phyloP scores from a whole-genome alignment of 1,140 invertebrate species.

The Hyphantria cunea region DNA sequence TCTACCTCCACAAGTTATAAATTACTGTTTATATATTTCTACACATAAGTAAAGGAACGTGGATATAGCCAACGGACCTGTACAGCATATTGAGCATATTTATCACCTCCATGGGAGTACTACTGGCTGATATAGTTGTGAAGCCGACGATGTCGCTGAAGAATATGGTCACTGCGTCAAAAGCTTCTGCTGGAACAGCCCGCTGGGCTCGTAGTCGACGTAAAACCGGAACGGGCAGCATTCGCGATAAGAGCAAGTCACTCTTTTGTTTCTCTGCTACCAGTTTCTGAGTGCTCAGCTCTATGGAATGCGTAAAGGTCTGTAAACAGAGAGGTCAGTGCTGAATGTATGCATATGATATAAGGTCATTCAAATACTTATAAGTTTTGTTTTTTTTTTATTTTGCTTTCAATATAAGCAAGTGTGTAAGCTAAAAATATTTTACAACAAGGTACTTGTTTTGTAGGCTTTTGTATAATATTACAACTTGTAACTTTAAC shows the following conservation, averaged over 20 bases:
- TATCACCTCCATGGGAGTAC: constrained; percentile 87
- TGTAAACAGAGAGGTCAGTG: constrained; percentile 53
- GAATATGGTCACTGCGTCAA: constrained; percentile 88
- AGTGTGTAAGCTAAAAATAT: too few species aligned
- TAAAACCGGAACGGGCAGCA: constrained; percentile 87
- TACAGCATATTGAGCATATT: constrained; percentile 77
- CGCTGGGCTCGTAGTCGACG: constrained; percentile 84
- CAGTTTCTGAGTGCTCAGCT: constrained; percentile 87
- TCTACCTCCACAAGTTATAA: too few species aligned
- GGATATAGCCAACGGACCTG: constrained; percentile 42
- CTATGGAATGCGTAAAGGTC: constrained; percentile 87
- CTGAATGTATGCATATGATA: too few species aligned
- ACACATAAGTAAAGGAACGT: background rate
- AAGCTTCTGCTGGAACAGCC: constrained; percentile 83
- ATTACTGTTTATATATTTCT: too few species aligned
- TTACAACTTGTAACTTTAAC: too few species aligned
- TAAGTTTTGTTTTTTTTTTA: too few species aligned
- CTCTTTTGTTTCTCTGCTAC: constrained; percentile 86
- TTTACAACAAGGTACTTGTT: too few species aligned
- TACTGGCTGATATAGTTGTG: constrained; percentile 88
- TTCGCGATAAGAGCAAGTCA: constrained; percentile 83
- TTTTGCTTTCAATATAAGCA: too few species aligned
- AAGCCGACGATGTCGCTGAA: constrained; percentile 88
- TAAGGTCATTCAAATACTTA: too few species aligned
- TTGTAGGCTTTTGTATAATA: too few species aligned